A percentile compares a stretch with the other conserved stretches of the same genome.
phyloP scores from a whole-genome alignment of 2,797 vertebrate species.

The Liparis tanakae region DNA sequence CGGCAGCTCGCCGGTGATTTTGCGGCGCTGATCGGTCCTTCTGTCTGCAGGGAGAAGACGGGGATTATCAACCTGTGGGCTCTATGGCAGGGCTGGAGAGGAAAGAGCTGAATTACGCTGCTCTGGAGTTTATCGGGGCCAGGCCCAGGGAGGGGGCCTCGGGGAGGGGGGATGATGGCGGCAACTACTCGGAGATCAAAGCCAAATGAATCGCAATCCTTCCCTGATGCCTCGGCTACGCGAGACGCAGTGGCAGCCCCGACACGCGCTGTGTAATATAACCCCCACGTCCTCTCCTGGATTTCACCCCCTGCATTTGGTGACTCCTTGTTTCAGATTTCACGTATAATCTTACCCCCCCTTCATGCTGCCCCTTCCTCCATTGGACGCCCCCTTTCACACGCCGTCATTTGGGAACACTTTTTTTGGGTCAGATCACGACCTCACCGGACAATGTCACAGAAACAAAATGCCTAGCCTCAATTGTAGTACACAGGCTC shows the following conservation, averaged over 20 bases:
- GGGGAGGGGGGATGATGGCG: constrained; percentile 83
- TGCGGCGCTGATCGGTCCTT: constrained; percentile 48
- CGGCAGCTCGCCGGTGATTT: constrained; percentile 26
- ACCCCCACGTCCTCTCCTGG: constrained; percentile 40
- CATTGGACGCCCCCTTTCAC: constrained; percentile 42
- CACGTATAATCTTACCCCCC: constrained; percentile 37
- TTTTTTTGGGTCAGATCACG: constrained; percentile 50
- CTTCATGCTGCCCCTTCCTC: constrained; percentile 39
- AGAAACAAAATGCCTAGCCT: constrained; percentile 38
- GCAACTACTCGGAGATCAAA: constrained; percentile 87
- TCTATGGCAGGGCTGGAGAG: constrained; percentile 83
- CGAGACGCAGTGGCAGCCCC: constrained; percentile 79
- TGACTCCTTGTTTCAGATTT: constrained; percentile 57
- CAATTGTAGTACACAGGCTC: constrained; percentile 40
- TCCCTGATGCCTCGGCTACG: constrained; percentile 84
- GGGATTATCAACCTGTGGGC: constrained; percentile 85
- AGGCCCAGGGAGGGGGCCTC: constrained; percentile 79
- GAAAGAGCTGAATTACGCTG: constrained; percentile 86
- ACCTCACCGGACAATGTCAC: constrained; percentile 65
- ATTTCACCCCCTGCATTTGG: constrained; percentile 46
- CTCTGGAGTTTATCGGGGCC: constrained; percentile 81
- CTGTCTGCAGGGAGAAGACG: constrained; percentile 84
- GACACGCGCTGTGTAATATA: constrained; percentile 52
- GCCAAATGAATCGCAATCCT: constrained; percentile 88
- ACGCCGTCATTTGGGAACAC: constrained; percentile 48